A percentile compares a stretch with the other conserved stretches of the same genome.
These are phyloP conservation scores for Magallana angulata DNA, from an alignment of 1,140 invertebrate species.

Conservation along the genomic window DNA sequence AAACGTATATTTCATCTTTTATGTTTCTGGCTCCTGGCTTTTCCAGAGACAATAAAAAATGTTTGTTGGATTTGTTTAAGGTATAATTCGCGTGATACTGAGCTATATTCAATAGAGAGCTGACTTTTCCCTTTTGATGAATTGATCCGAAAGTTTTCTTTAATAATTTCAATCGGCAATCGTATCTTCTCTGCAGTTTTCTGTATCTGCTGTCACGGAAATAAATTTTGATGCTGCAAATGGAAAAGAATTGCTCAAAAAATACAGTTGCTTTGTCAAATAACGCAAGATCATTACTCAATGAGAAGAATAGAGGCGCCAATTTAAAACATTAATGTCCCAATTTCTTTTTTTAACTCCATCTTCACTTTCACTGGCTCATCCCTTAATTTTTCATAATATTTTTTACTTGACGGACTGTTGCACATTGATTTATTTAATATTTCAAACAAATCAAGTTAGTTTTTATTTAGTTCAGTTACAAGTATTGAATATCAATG, in stretches of 20 bases:
- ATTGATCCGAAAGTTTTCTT: slow-evolving; percentile 16
- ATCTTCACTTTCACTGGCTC: too few relatives aligned
- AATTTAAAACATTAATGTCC: not conserved
- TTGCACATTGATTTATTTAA: too few relatives aligned
- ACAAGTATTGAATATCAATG: too few relatives aligned
- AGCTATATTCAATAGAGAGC: not conserved
- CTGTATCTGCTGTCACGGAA: not conserved
- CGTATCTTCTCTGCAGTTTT: not conserved
- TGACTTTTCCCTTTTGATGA: not conserved
- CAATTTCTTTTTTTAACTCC: not conserved
- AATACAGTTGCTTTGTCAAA: not conserved
- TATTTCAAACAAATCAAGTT: too few relatives aligned
- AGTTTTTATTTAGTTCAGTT: too few relatives aligned
- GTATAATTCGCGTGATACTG: not conserved
- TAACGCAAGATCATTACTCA: not conserved
- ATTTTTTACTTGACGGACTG: too few relatives aligned
- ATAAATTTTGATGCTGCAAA: not conserved
- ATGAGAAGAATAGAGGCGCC: not conserved
- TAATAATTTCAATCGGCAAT: not conserved
- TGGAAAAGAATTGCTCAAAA: not conserved
- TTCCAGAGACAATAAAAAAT: not conserved
- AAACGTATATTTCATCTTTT: not conserved
- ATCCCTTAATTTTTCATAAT: too few relatives aligned
- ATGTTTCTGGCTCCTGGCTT: not conserved
- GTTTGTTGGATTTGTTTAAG: not conserved